phyloP scores from a whole-genome alignment of 2,888 invertebrate genomes.

The Yponomeuta malinellus region DNA sequence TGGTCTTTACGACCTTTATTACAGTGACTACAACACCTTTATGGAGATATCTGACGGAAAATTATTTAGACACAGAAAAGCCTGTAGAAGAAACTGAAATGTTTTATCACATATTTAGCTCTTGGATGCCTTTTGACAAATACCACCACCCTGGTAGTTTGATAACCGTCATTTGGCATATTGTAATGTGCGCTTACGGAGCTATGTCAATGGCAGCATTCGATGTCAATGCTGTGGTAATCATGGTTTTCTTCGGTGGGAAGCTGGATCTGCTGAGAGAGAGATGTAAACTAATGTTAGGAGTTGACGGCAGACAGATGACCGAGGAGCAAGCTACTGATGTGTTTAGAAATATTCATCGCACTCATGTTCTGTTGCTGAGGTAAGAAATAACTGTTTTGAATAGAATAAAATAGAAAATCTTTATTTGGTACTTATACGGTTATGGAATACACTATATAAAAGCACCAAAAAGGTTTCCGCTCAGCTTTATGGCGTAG shows the following conservation, averaged over 20 bases:
- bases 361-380: conserved; percentile 40
- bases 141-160: conserved; percentile 49
- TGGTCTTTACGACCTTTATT: conserved; percentile 45
- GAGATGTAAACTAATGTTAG: conserved; percentile 49
- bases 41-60: conserved; percentile 32
- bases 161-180: conserved; percentile 51
- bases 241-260: conserved; percentile 58
- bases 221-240: conserved; percentile 45
- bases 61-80: not conserved
- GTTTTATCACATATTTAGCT: conserved; percentile 60
- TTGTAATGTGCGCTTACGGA: conserved; percentile 41
- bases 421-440: too few species aligned
- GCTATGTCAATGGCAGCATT: conserved; percentile 47
- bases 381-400: conserved; percentile 40
- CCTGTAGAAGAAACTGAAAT: conserved; percentile 37
- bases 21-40: conserved; percentile 42
- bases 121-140: conserved; percentile 61
- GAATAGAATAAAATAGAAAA: too few species aligned
- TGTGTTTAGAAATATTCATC: conserved; percentile 41
- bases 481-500: too few species aligned
- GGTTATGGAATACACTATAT: too few species aligned
- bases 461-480: too few species aligned
- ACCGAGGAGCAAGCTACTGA: conserved; percentile 30
- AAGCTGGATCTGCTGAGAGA: conserved; percentile 51
- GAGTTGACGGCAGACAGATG: conserved; percentile 24